Base-by-base conservation (phyloP, 2,113 vertebrate species). In the Arvicanthis niloticus region DNA sequence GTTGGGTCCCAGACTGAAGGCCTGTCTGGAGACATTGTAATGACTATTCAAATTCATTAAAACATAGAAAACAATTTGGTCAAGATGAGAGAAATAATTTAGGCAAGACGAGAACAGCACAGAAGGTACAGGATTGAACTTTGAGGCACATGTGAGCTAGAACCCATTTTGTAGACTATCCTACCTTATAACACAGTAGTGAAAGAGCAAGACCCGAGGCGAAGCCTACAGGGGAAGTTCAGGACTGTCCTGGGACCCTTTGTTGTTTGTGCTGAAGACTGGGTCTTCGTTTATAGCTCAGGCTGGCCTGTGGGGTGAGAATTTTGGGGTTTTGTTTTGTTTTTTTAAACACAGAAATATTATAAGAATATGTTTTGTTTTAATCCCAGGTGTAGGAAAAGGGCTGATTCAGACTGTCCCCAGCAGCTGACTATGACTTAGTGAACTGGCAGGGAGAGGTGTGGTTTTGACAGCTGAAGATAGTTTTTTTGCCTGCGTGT, bases 21-120 rank as follows among this genome's bases (percentile, higher is more conserved):
- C 40, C 73, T 76, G 51, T 26, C 45, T 67, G 31, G 51, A 93
- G 76, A 81, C 12, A 51, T 7, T 51, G 4, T 85, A 58, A 80
- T 34, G 15, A 72, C 1, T 81, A 42, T 48, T 65, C 60, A 88
- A 70, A 96, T 76, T 75, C 73, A 82, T 60, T n/a, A n/a, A 9
- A 31, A 93, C 91, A 60, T 73, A 62, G 40, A 65, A 95, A 91
- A 40, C 67, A 58, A 75, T 26, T 72, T 84, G n/a, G 67, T 45
- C 34, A 62, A 84, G 70, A 51, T 45, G 51, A 82, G 65, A 40
- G 15, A 60, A 60, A 42, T 48, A 51, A 17, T 60, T 58, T 37
- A 53, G 24, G 19, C 7, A 13, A 84, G 6, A 68, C 40, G 42
- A 84, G 84, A 90, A 40, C 22, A 67, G 60, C 34, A 48, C 21